phyloP scores from a whole-genome alignment of 2,113 vertebrate species.

The Egretta garzetta region DNA sequence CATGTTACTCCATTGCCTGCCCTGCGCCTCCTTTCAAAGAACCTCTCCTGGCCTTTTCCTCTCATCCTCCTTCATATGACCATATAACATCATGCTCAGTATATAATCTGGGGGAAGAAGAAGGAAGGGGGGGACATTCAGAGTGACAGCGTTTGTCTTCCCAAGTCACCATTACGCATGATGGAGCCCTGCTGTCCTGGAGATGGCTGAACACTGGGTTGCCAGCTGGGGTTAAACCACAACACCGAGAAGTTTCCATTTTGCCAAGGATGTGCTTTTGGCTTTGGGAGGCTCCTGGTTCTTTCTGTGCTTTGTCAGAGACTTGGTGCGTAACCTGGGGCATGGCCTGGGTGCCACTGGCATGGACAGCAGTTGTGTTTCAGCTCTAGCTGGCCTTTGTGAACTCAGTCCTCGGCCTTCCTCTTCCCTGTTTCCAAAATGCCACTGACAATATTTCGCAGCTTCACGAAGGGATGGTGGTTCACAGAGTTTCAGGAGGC shows the following conservation, averaged over 20 bases:
- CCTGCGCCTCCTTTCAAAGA: background rate
- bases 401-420: background rate
- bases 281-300: background rate
- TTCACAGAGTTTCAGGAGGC: background rate
- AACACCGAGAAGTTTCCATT: background rate
- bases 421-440: background rate
- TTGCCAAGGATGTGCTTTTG: background rate
- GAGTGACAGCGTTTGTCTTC: too few relatives aligned
- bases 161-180: too few relatives aligned
- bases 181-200: too few relatives aligned
- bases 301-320: background rate
- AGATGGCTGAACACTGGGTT: too few relatives aligned
- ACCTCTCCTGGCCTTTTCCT: background rate
- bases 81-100: too few relatives aligned
- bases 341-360: accelerated
- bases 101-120: too few relatives aligned
- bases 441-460: background rate
- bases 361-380: background rate
- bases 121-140: too few relatives aligned
- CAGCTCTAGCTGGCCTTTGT: background rate
- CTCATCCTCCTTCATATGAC: background rate
- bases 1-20: background rate
- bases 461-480: background rate
- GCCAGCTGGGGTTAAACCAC: too few relatives aligned
- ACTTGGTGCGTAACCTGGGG: background rate